A percentile compares a stretch with the other conserved stretches of the same genome.
Evolutionary conservation across 2,888 invertebrate species (phyloP).

Genomic region (Rhingia campestris): DNA sequence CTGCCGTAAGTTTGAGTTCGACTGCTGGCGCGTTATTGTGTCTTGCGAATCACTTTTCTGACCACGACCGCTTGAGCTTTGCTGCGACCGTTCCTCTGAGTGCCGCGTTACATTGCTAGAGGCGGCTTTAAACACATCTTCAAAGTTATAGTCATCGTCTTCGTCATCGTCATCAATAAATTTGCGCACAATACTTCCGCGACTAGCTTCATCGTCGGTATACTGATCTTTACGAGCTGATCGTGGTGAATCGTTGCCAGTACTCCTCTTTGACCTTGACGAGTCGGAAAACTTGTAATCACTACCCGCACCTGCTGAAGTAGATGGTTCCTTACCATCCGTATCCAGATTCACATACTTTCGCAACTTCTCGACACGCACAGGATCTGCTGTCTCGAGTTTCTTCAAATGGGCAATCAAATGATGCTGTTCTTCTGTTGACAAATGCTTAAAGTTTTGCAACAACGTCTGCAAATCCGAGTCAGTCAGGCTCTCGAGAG

Average conservation of each 20-base stretch:
- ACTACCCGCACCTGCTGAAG: conserved; percentile 20
- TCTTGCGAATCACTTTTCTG: conserved; percentile 30
- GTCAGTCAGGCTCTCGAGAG: conserved; percentile 90
- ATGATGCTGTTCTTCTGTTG: conserved; percentile 91
- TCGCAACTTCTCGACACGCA: conserved; percentile 89
- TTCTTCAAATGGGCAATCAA: conserved; percentile 92
- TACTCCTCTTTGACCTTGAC: conserved; percentile 54
- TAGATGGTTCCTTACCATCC: conserved; percentile 52
- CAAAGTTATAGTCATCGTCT: conserved; percentile 92
- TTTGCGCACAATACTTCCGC: conserved; percentile 76
- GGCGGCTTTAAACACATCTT: conserved; percentile 91
- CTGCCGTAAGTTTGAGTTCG: conserved; percentile 40
- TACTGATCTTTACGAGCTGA: conserved; percentile 70
- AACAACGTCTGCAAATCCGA: conserved; percentile 90
- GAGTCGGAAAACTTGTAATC: conserved; percentile 63
- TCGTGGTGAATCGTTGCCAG: conserved; percentile 69
- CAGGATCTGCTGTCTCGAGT: conserved; percentile 89
- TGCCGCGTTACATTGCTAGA: conserved; percentile 88
- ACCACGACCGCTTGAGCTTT: conserved; percentile 10
- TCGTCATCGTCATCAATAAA: conserved; percentile 87
- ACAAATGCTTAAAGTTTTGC: conserved; percentile 91
- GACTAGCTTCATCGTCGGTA: conserved; percentile 75
- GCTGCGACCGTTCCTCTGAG: conserved; percentile 78
- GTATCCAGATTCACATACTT: conserved; percentile 87
- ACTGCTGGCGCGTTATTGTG: conserved; percentile 25